phyloP scores from a whole-genome alignment of 2,113 vertebrate species.

The Cichladusa arquata region DNA sequence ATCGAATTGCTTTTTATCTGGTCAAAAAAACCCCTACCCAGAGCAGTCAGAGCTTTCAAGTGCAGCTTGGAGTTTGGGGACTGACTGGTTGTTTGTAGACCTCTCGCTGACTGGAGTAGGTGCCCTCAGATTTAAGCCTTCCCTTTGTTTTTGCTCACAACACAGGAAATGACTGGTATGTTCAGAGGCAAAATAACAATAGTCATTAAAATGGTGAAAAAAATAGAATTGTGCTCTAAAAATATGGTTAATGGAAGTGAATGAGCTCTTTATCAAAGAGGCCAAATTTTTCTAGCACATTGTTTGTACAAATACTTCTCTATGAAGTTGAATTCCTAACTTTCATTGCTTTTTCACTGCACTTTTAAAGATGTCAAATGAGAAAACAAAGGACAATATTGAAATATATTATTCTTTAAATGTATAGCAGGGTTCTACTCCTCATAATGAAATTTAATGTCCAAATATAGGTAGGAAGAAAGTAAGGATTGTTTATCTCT shows the following conservation, averaged over 20 bases:
- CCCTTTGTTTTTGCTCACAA: neutral
- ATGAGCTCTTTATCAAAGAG: neutral
- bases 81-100: neutral
- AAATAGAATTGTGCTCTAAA: neutral
- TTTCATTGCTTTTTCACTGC: neutral
- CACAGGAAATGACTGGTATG: neutral
- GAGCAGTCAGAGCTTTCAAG: neutral
- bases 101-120: accelerated
- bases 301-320: neutral
- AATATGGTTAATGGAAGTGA: neutral
- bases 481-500: neutral
- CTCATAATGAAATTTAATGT: neutral
- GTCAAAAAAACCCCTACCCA: neutral
- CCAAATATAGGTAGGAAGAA: neutral
- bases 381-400: neutral
- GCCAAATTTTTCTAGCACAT: neutral
- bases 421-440: neutral
- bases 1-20: neutral
- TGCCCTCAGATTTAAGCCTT: neutral
- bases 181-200: neutral
- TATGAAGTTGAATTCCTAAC: neutral
- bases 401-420: neutral
- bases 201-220: neutral
- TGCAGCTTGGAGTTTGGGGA: neutral
- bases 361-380: neutral